These are phyloP conservation scores for Corynorhinus townsendii DNA, from an alignment of 2,113 vertebrate genomes.

Conservation along the genomic window DNA sequence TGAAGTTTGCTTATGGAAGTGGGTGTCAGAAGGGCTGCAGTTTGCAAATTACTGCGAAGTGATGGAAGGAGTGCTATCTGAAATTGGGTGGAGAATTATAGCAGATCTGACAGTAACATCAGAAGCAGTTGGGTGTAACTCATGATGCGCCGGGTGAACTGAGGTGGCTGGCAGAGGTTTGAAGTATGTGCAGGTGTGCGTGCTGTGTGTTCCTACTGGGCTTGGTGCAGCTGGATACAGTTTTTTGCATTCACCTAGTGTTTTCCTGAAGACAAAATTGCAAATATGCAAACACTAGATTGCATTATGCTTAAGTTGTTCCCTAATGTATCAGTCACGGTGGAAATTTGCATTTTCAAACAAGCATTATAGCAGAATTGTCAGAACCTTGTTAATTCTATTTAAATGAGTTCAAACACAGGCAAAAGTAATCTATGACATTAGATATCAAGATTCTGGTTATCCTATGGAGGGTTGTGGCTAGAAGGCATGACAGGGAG, in stretches of 20 bases:
- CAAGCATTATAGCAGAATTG: neutral
- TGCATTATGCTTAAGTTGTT: neutral
- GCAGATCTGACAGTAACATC: neutral
- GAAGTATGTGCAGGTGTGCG: accelerated
- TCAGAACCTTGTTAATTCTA: neutral
- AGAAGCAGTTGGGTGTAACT: neutral
- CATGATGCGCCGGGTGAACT: accelerated
- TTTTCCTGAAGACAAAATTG: neutral
- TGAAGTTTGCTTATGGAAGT: neutral
- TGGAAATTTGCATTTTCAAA: conserved; percentile 20
- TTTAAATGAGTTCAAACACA: neutral
- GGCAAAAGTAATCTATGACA: neutral
- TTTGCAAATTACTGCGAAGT: neutral
- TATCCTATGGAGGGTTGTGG: neutral
- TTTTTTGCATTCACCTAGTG: neutral
- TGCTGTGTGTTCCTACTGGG: accelerated
- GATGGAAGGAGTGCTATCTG: neutral
- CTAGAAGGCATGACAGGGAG: neutral
- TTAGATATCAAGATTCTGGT: neutral
- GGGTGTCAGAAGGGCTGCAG: neutral
- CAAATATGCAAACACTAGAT: neutral
- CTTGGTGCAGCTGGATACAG: neutral
- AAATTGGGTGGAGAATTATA: neutral
- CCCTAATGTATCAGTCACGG: neutral
- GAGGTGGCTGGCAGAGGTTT: no score